Base-by-base conservation (phyloP, 2,797 vertebrate species). In the Tokudaia tokunoshimensis region DNA sequence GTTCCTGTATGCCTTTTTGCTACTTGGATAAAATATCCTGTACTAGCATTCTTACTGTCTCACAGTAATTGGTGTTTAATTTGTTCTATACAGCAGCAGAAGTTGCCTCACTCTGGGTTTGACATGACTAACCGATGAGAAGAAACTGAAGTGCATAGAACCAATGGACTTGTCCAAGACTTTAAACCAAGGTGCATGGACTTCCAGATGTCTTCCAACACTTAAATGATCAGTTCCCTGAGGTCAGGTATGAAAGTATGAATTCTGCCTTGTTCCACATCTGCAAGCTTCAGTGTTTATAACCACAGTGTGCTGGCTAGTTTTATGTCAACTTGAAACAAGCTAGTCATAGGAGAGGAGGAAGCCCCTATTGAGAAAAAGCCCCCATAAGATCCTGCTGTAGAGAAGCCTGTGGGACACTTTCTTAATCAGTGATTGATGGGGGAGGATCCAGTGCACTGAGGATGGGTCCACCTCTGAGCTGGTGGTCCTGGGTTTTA, bases 111-210 rank as follows among this genome's bases (percentile, higher is more conserved):
- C 47, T 80, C 55, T 87, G 59, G 34, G 2, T 52, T 34, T 61
- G 4, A 13, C 24, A 41, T 24, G 19, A 9, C 61, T 75, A 29
- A 55, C 5, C 59, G 65, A 50, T 78, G 26, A 75, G 47, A 92
- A 55, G 34, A 96, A 81, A 86, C 20, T 37, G 85, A 92, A 55
- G 37, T n/a, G 88, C 3, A 6, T n/a, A 72, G 61, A 92, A 4
- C 22, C 76, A 50, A 78, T 37, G 4, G 55, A 20, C 8, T 50
- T 92, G 47, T 41, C 41, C 12, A n/a, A 24, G 19, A 20, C 34
- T 87, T 94, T 67, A 74, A n/a, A 37, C 13, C 20, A 89, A 94
- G 70, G 22, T 22, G 4, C 3, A 6, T 0, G 37, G 63, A 47
- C 26, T n/a, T 47, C 11, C 10, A 11, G 74, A 90, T 26, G 22